Evolutionary conservation across 2,888 invertebrate species (phyloP).

Genomic region (Imbricaverruca yamaguchii): DNA sequence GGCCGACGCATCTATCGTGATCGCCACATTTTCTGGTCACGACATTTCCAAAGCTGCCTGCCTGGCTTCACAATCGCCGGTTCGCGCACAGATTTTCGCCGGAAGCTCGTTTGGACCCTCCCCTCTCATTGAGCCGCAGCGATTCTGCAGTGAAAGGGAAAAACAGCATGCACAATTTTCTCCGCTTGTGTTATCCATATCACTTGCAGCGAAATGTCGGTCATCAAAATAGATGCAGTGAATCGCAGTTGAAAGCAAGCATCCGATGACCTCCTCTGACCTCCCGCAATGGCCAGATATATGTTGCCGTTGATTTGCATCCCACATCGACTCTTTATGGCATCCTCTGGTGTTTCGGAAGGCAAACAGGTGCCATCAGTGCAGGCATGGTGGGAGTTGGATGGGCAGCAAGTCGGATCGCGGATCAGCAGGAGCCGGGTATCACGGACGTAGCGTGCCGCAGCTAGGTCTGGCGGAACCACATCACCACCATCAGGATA

Average conservation of each 20-base stretch:
- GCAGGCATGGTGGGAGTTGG: too few species aligned
- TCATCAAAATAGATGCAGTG: neutral
- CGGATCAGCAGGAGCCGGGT: too few species aligned
- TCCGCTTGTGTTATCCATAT: neutral
- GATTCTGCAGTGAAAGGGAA: neutral
- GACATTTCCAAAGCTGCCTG: neutral
- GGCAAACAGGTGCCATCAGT: too few species aligned
- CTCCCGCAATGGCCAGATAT: neutral
- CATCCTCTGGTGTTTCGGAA: too few species aligned
- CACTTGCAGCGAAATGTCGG: slow-evolving; percentile 1
- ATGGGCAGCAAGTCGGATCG: too few species aligned
- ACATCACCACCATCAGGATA: too few species aligned
- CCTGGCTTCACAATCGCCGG: too few species aligned
- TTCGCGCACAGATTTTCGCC: neutral
- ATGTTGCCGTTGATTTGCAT: neutral
- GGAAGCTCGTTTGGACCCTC: neutral
- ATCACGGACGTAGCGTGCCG: too few species aligned
- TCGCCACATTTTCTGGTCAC: neutral
- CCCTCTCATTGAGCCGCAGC: neutral
- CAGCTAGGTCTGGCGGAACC: too few species aligned
- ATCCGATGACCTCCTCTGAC: neutral
- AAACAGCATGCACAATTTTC: slow-evolving; percentile 5
- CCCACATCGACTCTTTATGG: too few species aligned
- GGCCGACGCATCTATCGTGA: neutral
- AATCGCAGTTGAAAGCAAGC: neutral